These are phyloP conservation scores for Cancer borealis DNA, from an alignment of 2,888 invertebrate genomes.

Conservation along the genomic window DNA sequence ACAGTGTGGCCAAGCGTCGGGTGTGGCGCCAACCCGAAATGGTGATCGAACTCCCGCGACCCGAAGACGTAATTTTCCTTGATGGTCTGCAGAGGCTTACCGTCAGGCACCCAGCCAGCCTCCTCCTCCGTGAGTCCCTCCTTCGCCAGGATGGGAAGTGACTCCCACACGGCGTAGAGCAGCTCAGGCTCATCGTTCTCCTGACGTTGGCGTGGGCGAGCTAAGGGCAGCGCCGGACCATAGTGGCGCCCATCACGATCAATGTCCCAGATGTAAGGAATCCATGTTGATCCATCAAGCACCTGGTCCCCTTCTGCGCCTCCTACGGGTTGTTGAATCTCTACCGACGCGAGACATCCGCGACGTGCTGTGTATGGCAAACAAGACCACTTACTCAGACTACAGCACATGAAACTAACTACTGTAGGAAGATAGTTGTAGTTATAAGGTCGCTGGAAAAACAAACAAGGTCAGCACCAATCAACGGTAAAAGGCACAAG, in stretches of 20 bases:
- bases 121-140: slow-evolving; percentile 50
- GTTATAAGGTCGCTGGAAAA: too few relatives aligned
- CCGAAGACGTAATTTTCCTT: slow-evolving; percentile 47
- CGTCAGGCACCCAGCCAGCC: slow-evolving; percentile 47
- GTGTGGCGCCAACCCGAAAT: slow-evolving; percentile 13
- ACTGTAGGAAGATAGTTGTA: neutral
- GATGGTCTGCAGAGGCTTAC: slow-evolving; percentile 44
- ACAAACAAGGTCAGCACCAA: too few relatives aligned
- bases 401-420: neutral
- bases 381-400: neutral
- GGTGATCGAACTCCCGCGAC: slow-evolving; percentile 51
- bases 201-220: slow-evolving; percentile 15
- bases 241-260: neutral
- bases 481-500: too few relatives aligned
- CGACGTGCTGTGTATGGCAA: neutral
- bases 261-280: slow-evolving; percentile 3
- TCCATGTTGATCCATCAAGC: neutral
- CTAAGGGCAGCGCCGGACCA: neutral
- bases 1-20: neutral
- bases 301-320: neutral
- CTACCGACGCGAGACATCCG: neutral
- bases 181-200: slow-evolving; percentile 4
- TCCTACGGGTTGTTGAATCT: neutral
- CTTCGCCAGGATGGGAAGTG: slow-evolving; percentile 45
- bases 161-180: slow-evolving; percentile 41